Evolutionary conservation across 2,113 vertebrate species (phyloP).

Genomic region (Calypte anna): DNA sequence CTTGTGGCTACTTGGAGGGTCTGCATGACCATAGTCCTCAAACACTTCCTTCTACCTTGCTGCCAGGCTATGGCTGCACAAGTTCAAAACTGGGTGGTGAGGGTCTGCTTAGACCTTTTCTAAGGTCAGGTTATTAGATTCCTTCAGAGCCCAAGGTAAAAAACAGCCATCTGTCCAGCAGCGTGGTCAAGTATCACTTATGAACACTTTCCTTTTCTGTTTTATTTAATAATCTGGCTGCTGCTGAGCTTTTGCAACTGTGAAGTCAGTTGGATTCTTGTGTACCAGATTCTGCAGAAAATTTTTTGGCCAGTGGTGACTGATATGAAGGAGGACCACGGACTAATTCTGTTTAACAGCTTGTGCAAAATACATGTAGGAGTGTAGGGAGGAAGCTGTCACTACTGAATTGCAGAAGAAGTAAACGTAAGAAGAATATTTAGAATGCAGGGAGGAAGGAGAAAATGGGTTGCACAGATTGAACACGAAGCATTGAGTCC

Average conservation of each 20-base stretch:
- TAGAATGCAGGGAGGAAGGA: not conserved
- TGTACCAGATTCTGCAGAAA: not conserved
- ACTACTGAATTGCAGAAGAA: slow-evolving; percentile 50
- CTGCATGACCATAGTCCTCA: not conserved
- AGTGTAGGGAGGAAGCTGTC: slow-evolving; percentile 66
- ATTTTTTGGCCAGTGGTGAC: not conserved
- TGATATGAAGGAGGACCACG: not conserved
- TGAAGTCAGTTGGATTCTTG: not conserved
- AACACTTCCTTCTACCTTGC: not conserved
- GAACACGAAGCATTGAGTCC: not conserved
- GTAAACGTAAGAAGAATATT: slow-evolving; percentile 17
- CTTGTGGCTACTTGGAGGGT: not conserved
- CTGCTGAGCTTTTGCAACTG: not conserved
- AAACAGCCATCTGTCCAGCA: not conserved
- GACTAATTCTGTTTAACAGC: slow-evolving; percentile 58
- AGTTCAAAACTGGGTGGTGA: not conserved
- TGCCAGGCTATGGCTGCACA: not conserved
- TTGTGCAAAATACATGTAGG: slow-evolving; percentile 62
- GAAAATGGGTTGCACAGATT: not conserved
- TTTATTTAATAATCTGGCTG: not conserved
- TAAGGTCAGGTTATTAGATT: not conserved
- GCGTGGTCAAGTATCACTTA: not conserved
- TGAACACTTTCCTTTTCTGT: not conserved
- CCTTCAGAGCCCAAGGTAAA: not conserved
- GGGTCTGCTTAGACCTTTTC: not conserved